These are phyloP conservation scores for Slavum lentiscoides DNA, from an alignment of 2,888 invertebrate species.

Conservation along the genomic window DNA sequence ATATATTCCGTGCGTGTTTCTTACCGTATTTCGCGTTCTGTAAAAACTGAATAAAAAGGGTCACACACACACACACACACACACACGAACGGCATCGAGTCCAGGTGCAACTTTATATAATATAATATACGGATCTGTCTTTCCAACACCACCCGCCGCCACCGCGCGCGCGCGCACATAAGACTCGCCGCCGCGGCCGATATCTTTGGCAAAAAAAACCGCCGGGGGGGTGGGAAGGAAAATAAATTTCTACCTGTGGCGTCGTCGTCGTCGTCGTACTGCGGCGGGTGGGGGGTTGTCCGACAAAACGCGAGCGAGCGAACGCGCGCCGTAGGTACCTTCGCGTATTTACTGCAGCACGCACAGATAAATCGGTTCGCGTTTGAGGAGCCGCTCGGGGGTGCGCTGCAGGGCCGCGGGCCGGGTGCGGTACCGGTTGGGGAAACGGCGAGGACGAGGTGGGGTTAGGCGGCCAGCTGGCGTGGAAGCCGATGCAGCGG, in stretches of 20 bases:
- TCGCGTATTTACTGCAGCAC: slow-evolving; percentile 24
- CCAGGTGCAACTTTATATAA: slow-evolving; percentile 46
- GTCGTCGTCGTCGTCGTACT: too few species aligned
- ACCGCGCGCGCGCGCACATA: neutral
- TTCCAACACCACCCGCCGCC: neutral
- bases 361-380: slow-evolving; percentile 3
- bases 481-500: neutral
- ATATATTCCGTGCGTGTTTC: too few species aligned
- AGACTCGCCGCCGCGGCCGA: slow-evolving; percentile 29
- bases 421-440: neutral
- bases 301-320: slow-evolving; percentile 22
- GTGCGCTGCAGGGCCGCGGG: too few species aligned
- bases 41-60: slow-evolving; percentile 46
- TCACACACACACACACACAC: slow-evolving; percentile 36
- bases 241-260: slow-evolving; percentile 27
- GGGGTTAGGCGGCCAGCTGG: slow-evolving; percentile 38
- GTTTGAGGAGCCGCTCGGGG: neutral
- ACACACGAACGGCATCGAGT: neutral
- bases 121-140: neutral
- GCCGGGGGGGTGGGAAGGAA: neutral
- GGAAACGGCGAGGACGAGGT: slow-evolving; percentile 1
- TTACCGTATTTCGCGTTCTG: slow-evolving; percentile 32
- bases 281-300: too few species aligned
- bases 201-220: slow-evolving; percentile 43
- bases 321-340: too few species aligned